phyloP scores from a whole-genome alignment of 2,797 vertebrate genomes.

The Psittacula derbiana region DNA sequence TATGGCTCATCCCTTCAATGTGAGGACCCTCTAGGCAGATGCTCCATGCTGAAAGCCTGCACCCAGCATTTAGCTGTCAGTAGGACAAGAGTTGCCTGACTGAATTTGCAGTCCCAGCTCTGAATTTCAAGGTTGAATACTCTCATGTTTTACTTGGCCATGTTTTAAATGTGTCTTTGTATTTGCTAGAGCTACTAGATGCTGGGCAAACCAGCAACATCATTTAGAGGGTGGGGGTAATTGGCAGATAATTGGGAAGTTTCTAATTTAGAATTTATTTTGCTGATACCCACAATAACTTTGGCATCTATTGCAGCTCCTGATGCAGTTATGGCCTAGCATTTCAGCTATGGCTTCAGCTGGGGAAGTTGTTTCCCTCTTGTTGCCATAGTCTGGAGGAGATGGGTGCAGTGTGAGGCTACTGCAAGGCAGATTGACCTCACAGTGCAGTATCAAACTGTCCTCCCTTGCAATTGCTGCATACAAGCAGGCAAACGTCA shows the following conservation, averaged over 20 bases:
- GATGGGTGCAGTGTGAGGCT: not conserved
- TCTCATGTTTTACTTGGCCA: not conserved
- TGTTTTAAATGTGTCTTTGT: not conserved
- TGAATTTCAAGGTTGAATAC: not conserved
- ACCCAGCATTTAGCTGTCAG: not conserved
- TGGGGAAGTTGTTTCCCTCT: not conserved
- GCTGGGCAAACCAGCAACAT: not conserved
- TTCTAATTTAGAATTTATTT: not conserved
- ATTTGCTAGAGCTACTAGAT: not conserved
- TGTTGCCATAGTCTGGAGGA: not conserved
- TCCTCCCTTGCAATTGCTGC: not conserved
- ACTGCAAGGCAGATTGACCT: not conserved
- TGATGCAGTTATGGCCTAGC: not conserved
- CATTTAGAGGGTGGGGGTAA: not conserved
- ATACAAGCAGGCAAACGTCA: not conserved
- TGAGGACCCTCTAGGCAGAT: not conserved
- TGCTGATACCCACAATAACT: not conserved
- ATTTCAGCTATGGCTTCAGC: not conserved
- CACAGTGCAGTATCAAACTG: rapidly evolving
- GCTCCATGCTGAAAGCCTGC: not conserved
- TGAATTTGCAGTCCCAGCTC: not conserved
- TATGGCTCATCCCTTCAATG: rapidly evolving
- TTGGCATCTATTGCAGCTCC: not conserved
- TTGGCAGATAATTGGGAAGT: not conserved
- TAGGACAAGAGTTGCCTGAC: not conserved